Conservation (phyloP, 64 coral and sea anemone genomes). For the Pachyseris speciosa region DNA sequence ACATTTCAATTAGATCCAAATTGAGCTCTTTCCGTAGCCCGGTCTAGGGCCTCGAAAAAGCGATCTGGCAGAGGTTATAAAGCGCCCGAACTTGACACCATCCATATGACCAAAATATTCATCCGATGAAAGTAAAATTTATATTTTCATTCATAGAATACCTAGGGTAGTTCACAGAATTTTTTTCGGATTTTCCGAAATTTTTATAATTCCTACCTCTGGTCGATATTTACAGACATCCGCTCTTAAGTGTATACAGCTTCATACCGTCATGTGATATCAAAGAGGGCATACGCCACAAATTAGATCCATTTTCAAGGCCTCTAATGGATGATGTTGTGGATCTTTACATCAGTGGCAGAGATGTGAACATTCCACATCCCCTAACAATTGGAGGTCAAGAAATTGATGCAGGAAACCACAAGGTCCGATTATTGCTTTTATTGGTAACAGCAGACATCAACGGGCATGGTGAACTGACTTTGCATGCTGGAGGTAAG, state of each 20-base stretch:
- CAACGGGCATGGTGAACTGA: constrained; percentile 50
- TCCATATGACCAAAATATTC: no score
- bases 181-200: no score
- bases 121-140: no score
- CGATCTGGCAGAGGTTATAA: no score
- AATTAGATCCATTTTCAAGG: constrained; percentile 52
- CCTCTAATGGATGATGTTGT: constrained; percentile 56
- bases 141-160: no score
- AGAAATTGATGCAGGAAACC: constrained; percentile 8
- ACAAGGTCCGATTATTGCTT: constrained; percentile 35
- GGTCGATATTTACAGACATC: no score
- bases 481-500: constrained; percentile 57
- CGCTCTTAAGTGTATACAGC: constrained; percentile 17
- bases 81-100: no score
- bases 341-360: constrained; percentile 52
- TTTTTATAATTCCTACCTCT: no score
- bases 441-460: constrained; percentile 41
- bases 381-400: neutral
- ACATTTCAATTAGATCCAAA: no score
- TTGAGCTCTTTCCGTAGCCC: no score
- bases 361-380: neutral
- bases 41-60: no score
- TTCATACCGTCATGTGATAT: constrained; percentile 42
- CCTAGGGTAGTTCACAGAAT: no score
- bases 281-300: constrained; percentile 49